Evolutionary conservation across 1,140 invertebrate species (phyloP).

Genomic region (Maconellicoccus hirsutus): DNA sequence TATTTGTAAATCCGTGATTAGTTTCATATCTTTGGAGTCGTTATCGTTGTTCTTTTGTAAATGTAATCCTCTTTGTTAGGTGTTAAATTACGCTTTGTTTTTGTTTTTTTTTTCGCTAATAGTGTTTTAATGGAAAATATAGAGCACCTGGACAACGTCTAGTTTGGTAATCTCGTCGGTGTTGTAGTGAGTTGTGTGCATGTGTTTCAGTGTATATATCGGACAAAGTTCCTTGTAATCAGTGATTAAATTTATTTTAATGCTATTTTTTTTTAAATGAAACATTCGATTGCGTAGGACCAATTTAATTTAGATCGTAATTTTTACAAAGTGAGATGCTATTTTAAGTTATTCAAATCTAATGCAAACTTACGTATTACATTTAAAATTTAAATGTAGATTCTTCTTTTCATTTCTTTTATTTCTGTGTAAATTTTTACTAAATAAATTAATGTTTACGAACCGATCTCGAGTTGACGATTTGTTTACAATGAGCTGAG

Average conservation of each 20-base stretch:
- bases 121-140: background rate
- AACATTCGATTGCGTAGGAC: conserved; percentile 12
- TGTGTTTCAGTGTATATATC: background rate
- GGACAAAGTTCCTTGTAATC: conserved; percentile 12
- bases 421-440: conserved; percentile 16
- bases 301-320: conserved; percentile 12
- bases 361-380: background rate
- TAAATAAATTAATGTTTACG: background rate
- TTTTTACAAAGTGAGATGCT: conserved; percentile 19
- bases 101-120: background rate
- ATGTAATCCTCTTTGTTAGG: background rate
- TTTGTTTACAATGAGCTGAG: no score
- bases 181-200: background rate
- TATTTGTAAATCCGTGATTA: no score
- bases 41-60: background rate
- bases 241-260: conserved; percentile 11
- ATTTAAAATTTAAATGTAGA: conserved; percentile 3
- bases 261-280: background rate
- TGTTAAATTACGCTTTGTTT: background rate
- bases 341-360: background rate
- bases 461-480: background rate
- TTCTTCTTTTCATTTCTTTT: conserved; percentile 2
- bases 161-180: background rate
- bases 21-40: no score
- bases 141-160: background rate